A percentile compares a stretch with the other conserved stretches of the same genome.
phyloP scores from a whole-genome alignment of 2,113 vertebrate genomes.

The Desmodus rotundus region DNA sequence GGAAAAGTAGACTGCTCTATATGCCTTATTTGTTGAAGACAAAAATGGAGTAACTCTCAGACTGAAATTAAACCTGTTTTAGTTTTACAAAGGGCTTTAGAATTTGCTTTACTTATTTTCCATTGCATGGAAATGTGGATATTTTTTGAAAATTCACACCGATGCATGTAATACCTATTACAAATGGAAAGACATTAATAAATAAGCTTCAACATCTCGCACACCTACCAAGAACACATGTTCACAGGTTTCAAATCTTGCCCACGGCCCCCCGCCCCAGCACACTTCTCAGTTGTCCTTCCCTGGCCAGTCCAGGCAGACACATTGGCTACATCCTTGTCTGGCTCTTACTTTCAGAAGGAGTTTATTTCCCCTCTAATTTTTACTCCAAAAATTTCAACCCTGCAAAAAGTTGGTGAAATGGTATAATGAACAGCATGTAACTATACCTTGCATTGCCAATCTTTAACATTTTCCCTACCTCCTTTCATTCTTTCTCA shows the following conservation, averaged over 20 bases:
- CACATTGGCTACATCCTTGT: fast-evolving
- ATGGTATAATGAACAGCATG: background rate
- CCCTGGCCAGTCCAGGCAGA: background rate
- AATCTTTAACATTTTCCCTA: background rate
- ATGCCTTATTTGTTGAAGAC: background rate
- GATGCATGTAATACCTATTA: background rate
- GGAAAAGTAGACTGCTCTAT: background rate
- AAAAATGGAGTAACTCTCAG: background rate
- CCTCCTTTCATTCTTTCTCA: background rate
- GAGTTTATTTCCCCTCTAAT: background rate
- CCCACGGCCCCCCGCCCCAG: background rate
- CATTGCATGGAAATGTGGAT: background rate
- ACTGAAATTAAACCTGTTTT: background rate
- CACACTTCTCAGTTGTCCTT: background rate
- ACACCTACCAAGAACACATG: background rate
- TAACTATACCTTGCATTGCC: background rate
- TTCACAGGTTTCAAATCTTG: background rate
- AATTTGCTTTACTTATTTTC: background rate
- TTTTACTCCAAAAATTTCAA: background rate
- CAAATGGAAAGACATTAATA: background rate
- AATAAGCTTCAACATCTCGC: background rate
- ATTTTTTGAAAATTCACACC: background rate
- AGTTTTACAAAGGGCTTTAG: background rate
- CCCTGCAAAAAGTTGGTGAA: background rate
- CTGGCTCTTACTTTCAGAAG: background rate